Conservation (phyloP, 2,113 vertebrate species). For the Zosterops pallidus region DNA sequence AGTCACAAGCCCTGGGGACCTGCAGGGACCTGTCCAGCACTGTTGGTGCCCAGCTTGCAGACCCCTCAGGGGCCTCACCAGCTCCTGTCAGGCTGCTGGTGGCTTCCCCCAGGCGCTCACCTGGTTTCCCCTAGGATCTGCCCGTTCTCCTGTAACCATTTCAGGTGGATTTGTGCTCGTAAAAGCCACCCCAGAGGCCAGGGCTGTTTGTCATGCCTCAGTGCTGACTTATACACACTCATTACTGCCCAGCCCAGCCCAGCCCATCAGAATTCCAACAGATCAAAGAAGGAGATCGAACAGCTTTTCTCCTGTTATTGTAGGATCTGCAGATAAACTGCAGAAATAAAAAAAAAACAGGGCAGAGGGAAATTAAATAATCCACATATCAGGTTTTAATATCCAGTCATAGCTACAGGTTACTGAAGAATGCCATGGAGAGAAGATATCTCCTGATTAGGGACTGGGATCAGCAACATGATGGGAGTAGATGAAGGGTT, state of each 20-base stretch:
- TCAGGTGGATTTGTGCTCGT: rapidly evolving
- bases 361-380: neutral
- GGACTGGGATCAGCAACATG: neutral
- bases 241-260: neutral
- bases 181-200: neutral
- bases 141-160: neutral
- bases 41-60: neutral
- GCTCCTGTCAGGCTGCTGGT: neutral
- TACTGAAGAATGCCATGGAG: neutral
- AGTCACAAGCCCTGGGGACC: neutral
- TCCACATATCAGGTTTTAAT: neutral
- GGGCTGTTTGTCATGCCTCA: neutral
- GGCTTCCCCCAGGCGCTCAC: neutral
- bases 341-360: neutral
- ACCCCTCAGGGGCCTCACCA: neutral
- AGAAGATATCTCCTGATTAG: neutral
- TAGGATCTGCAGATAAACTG: neutral
- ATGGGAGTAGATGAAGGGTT: neutral
- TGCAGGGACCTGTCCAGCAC: neutral
- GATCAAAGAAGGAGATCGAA: neutral
- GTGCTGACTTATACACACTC: neutral
- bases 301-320: neutral
- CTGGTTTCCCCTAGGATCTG: neutral
- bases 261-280: rapidly evolving
- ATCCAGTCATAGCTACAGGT: neutral